Conservation (phyloP, 2,888 invertebrate species). For the Allacma fusca region DNA sequence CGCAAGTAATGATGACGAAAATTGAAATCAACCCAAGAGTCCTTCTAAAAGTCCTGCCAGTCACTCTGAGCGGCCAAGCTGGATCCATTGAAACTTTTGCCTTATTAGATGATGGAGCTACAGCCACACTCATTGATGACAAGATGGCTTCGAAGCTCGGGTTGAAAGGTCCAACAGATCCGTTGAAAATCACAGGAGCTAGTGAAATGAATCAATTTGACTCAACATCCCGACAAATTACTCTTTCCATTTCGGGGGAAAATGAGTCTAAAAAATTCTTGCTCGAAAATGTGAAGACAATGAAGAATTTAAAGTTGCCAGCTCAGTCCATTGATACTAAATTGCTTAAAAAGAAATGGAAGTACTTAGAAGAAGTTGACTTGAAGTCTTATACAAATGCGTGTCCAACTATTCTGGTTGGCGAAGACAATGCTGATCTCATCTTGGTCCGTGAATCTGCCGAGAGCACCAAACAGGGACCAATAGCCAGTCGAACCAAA, state of each 20-base stretch:
- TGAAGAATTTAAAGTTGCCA: not conserved
- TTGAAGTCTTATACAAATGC: not conserved
- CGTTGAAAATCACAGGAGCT: not conserved
- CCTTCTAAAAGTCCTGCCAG: not conserved
- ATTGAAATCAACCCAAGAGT: too few relatives aligned
- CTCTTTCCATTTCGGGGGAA: not conserved
- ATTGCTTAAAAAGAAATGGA: not conserved
- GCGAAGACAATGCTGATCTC: not conserved
- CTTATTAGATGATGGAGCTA: slow-evolving; percentile 37
- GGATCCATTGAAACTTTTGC: not conserved
- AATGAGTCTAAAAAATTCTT: not conserved
- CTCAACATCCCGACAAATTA: not conserved
- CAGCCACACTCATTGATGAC: slow-evolving; percentile 28
- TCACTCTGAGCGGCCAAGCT: not conserved
- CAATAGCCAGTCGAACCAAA: not conserved
- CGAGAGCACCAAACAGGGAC: not conserved
- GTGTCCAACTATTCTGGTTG: not conserved
- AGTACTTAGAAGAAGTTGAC: not conserved
- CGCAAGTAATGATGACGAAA: too few relatives aligned
- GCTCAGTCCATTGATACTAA: not conserved
- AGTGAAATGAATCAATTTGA: not conserved
- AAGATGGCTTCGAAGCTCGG: slow-evolving; percentile 25
- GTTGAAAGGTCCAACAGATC: slow-evolving; percentile 25
- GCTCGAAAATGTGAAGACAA: not conserved
- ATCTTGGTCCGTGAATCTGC: not conserved